These are phyloP conservation scores for Typhlomys cinereus DNA, from an alignment of 2,113 vertebrate genomes.

Conservation along the genomic window DNA sequence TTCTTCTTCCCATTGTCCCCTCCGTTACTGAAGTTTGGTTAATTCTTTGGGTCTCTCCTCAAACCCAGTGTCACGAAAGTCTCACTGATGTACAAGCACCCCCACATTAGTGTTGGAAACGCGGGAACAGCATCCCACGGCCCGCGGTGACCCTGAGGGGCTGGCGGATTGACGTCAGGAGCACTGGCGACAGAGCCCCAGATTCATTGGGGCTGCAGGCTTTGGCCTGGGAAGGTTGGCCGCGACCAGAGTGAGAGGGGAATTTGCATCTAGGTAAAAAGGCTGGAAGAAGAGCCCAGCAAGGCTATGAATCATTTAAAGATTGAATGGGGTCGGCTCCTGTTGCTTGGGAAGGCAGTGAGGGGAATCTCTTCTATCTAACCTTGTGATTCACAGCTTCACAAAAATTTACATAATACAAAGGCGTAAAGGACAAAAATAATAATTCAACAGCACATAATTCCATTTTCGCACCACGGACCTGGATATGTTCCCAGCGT, in stretches of 20 bases:
- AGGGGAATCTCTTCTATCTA: slow-evolving; percentile 21
- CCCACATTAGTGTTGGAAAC: accelerated
- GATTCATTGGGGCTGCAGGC: background rate
- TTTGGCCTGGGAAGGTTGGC: background rate
- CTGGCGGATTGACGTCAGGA: background rate
- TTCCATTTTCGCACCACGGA: slow-evolving; percentile 60
- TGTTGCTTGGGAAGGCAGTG: background rate
- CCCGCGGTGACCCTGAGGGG: background rate
- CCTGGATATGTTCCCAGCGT: slow-evolving; percentile 73
- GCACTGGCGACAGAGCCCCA: background rate
- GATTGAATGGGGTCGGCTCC: slow-evolving; percentile 21
- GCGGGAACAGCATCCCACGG: accelerated
- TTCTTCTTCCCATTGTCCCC: background rate
- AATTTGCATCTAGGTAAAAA: no score
- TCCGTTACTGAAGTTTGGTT: background rate
- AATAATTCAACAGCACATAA: slow-evolving; percentile 68
- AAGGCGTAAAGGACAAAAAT: slow-evolving; percentile 70
- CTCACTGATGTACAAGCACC: background rate
- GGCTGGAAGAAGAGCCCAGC: background rate
- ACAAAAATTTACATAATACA: slow-evolving; percentile 77
- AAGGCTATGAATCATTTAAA: background rate
- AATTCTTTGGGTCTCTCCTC: background rate
- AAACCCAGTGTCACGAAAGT: background rate
- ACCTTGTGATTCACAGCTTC: slow-evolving; percentile 79
- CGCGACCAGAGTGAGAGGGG: background rate